Evolutionary conservation across 2,888 invertebrate genomes (phyloP).

Genomic region (Metellina segmentata): DNA sequence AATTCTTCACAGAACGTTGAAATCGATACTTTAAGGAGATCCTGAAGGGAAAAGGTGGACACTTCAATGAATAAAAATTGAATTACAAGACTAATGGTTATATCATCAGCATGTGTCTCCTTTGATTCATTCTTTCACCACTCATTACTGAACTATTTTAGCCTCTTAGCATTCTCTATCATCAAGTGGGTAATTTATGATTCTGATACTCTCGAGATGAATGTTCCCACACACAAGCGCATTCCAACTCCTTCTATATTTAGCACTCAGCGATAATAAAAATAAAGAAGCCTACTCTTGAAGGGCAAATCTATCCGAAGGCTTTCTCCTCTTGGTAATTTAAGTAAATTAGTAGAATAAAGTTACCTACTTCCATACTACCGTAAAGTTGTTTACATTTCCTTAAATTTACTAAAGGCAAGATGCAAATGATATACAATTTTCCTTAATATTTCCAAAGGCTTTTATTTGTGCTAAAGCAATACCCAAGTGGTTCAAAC

Average conservation of each 20-base stretch:
- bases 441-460: too few species aligned
- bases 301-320: not conserved
- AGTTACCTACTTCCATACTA: not conserved
- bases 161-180: not conserved
- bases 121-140: not conserved
- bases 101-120: not conserved
- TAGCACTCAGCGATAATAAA: not conserved
- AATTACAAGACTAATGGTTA: not conserved
- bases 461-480: too few species aligned
- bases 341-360: not conserved
- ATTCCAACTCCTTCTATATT: not conserved
- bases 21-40: too few species aligned
- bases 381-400: too few species aligned
- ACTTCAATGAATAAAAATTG: not conserved
- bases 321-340: not conserved
- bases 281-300: not conserved
- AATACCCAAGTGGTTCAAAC: too few species aligned
- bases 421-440: too few species aligned
- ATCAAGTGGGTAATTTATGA: constrained; percentile 1
- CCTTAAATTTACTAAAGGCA: too few species aligned
- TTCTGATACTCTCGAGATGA: not conserved
- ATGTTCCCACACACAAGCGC: not conserved
- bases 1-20: too few species aligned
- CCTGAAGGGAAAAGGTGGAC: too few species aligned
- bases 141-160: not conserved